Evolutionary conservation across 2,113 vertebrate species (phyloP).

Genomic region (Cavia porcellus): DNA sequence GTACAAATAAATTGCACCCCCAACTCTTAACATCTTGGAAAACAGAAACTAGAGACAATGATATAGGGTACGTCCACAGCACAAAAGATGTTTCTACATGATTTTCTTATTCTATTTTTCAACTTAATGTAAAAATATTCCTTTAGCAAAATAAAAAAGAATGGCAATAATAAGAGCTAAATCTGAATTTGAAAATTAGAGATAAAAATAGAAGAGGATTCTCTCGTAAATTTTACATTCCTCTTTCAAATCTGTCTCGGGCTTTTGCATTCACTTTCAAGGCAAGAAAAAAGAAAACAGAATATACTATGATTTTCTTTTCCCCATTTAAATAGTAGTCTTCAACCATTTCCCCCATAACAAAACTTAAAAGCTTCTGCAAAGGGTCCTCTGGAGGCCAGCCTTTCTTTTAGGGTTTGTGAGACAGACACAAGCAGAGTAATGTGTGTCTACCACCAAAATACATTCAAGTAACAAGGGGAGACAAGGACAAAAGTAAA

Average conservation of each 20-base stretch:
- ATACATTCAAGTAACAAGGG: not conserved
- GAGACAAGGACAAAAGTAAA: not conserved
- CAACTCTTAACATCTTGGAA: not conserved
- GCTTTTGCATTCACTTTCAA: constrained; percentile 27
- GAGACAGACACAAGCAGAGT: not conserved
- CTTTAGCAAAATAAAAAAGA: constrained; percentile 20
- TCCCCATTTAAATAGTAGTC: not conserved
- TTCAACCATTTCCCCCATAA: not conserved
- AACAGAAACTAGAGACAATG: not conserved
- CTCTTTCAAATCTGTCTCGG: not conserved
- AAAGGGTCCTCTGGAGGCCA: not conserved
- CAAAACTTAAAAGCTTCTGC: constrained; percentile 1
- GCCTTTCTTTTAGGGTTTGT: not conserved
- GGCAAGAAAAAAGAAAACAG: not conserved
- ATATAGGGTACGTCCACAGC: not conserved
- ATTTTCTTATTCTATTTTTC: not conserved
- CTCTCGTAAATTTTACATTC: constrained; percentile 18
- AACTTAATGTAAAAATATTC: not conserved
- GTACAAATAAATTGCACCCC: not conserved
- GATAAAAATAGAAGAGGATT: not conserved
- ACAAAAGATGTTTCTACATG: not conserved
- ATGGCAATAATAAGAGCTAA: not conserved
- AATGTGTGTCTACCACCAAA: not conserved
- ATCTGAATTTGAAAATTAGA: constrained; percentile 38
- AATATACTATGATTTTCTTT: not conserved